A percentile compares a stretch with the other conserved stretches of the same genome.
These are phyloP conservation scores for Chrysomallon squamiferum DNA, from an alignment of 1,140 invertebrate genomes.

Conservation along the genomic window DNA sequence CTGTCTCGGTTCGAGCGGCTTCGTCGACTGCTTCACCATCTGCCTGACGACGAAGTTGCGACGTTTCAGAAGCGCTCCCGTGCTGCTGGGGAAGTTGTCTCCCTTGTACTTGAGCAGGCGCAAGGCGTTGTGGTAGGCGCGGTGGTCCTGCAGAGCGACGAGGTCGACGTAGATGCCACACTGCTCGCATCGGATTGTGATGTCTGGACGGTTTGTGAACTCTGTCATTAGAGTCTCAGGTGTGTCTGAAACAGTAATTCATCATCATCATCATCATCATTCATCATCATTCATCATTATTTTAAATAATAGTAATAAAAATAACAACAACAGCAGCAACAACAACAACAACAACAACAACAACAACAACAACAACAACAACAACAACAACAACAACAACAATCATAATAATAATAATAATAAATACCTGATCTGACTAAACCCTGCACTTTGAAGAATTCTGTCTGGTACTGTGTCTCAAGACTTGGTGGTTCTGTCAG, in stretches of 20 bases:
- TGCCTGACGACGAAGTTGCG: constrained; percentile 41
- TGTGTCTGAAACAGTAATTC: constrained; percentile 40
- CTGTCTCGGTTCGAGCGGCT: constrained; percentile 32
- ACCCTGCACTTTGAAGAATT: no score
- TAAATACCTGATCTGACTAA: no score
- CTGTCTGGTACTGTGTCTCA: no score
- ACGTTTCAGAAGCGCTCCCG: constrained; percentile 36
- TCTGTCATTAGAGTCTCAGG: constrained; percentile 52
- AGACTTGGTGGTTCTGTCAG: no score
- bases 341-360: no score
- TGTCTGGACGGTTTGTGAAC: constrained; percentile 37
- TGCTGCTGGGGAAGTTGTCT: constrained; percentile 20
- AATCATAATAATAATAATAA: no score
- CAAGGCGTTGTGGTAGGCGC: constrained; percentile 47
- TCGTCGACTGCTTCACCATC: constrained; percentile 27
- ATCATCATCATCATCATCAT: no score
- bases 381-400: no score
- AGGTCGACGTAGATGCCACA: constrained; percentile 48
- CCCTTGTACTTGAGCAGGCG: constrained; percentile 36
- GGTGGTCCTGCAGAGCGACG: constrained; percentile 38
- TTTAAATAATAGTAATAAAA: no score
- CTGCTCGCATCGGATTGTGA: constrained; percentile 52
- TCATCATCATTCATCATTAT: background rate
- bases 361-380: no score
- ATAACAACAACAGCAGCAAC: no score